Evolutionary conservation across 2,888 invertebrate species (phyloP), one percentile per base, ranked within the genome.

Genomic region (Steinernema carpocapsae): DNA sequence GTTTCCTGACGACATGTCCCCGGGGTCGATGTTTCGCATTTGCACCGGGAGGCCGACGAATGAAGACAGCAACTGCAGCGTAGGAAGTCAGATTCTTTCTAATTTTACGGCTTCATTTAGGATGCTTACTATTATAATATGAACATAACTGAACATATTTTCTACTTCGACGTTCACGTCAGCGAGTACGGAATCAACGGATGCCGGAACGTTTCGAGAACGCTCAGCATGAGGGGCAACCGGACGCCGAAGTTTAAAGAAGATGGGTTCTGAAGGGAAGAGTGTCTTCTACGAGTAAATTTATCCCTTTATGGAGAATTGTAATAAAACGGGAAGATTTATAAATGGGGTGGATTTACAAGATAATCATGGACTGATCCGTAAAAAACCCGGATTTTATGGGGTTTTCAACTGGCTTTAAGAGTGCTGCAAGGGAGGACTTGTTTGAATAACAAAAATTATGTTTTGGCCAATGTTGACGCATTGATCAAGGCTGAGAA

Each of bases 81-180:
- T 37, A 82, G 19, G 59, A 24, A 42, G n/a, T n/a, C 22, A 29
- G 19, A 14, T 10, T 51, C 7, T 43, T 1, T 52, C 42, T 51
- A 48, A 72, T n/a, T 1, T 19, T 19, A 10, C 12, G n/a, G 42
- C 12, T 71, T 72, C 12, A 1, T 17, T 56, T 26, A 59, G 26
- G 79, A 79, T 52, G 71, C 71, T 6, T 70, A 72, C 71, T 79
- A 78, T 46, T 71, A 76, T n/a, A 74, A 29, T 10, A 6, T 32
- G 12, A 82, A 80, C 75, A 82, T 85, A 73, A 76, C 72, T 74
- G 86, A 86, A 74, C 86, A 86, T 71, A 74, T 83, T 6, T 71
- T 72, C 70, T 86, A 86, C 78, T 86, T 84, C 76, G 84, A 83
- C 14, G 81, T 81, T 70, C 79, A 83, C 70, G 85, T 86, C 24